Evolutionary conservation across 23 tunicate genomes (phyloP), one percentile per base, ranked within the genome.

Genomic region (Corella eumyota): DNA sequence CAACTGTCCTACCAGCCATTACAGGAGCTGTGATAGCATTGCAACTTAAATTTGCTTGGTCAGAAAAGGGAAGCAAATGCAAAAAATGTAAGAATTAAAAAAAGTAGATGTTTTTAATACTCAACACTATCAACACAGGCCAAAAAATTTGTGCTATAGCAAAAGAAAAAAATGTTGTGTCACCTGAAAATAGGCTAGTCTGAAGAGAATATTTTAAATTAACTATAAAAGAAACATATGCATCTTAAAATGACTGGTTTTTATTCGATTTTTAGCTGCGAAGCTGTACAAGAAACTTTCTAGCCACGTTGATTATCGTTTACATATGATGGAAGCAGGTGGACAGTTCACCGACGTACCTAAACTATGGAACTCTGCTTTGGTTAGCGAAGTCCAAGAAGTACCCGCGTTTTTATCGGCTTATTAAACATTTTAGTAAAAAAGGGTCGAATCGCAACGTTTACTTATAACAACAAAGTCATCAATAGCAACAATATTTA

Each of bases 351-450:
- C 20, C 24, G 71, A 66, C 59, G 24, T 59, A 1, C 34, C 40
- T 15, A 66, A 66, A 45, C 27, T 66, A 3, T 50, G 58, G 59
- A 66, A 66, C 59, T 49, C 71, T 25, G 71, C 71, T 30, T 44
- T 66, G 17, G 32, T 66, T 6, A 49, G 59, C 2, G 59, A 49
- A 66, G 40, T 44, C 17, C 49, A 29, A 26, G 58, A 66, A 30
- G 52, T 66, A n/a, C 71, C 71, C 24, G 51, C 71, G 1, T 66
- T 66, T 45, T 59, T 66, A 6, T 48, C 71, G 19, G 71, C 71
- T 19, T 66, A 66, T 30, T 66, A 28, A 66, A 48, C n/a, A n/a
- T n/a, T n/a, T n/a, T n/a, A n/a, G n/a, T n/a, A n/a, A n/a, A n/a
- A n/a, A n/a, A n/a, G n/a, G n/a, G n/a, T n/a, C n/a, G n/a, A n/a